Evolutionary conservation across 2,888 invertebrate species (phyloP).

Genomic region (Tenthredo mesomela): DNA sequence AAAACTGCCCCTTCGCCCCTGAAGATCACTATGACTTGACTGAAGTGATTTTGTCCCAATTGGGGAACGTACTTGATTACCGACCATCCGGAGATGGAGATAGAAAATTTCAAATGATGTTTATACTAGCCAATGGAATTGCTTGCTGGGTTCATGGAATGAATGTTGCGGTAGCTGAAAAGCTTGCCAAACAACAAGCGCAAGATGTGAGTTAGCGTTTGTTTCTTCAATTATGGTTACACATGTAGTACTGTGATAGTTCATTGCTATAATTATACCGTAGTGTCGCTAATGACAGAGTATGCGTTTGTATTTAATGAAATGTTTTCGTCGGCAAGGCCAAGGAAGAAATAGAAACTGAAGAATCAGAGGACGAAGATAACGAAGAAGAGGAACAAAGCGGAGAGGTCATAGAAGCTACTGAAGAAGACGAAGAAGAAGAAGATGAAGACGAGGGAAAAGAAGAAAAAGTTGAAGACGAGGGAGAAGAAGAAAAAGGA

Average conservation of each 20-base stretch:
- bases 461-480: neutral
- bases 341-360: constrained; percentile 12
- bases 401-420: constrained; percentile 45
- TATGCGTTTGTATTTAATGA: neutral
- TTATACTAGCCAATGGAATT: constrained; percentile 41
- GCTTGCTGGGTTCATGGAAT: constrained; percentile 32
- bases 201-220: constrained; percentile 16
- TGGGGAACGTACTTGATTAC: constrained; percentile 23
- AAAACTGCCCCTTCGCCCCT: constrained; percentile 27
- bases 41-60: constrained; percentile 24
- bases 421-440: constrained; percentile 52
- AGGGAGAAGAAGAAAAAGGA: neutral
- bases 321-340: constrained; percentile 9
- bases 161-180: constrained; percentile 29
- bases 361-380: constrained; percentile 35
- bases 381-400: neutral
- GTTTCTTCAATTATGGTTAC: neutral
- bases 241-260: neutral
- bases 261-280: neutral
- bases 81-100: constrained; percentile 38
- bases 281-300: neutral
- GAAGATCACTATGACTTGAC: constrained; percentile 38
- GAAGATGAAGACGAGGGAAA: constrained; percentile 51
- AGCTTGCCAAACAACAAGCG: constrained; percentile 15
- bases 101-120: constrained; percentile 41